phyloP scores from a whole-genome alignment of 2,888 invertebrate species.

The Hanleya hanleyi region DNA sequence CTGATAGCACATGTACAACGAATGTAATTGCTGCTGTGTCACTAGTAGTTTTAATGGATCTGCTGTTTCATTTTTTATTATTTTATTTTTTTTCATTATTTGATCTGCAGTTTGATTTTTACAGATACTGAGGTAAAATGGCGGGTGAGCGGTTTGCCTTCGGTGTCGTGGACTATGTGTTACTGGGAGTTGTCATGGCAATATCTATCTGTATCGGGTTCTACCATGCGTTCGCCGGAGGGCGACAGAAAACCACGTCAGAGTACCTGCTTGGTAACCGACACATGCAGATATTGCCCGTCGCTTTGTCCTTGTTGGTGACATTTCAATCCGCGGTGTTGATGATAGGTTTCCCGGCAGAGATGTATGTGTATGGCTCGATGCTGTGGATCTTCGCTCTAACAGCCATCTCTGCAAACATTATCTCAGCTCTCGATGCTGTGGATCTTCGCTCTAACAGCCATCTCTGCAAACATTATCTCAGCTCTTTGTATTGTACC shows the following conservation, averaged over 20 bases:
- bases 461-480: background rate
- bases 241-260: background rate
- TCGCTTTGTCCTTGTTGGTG: conserved; percentile 7
- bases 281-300: conserved; percentile 2
- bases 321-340: conserved; percentile 5
- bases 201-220: background rate
- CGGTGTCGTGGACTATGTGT: background rate
- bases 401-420: background rate
- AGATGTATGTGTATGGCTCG: conserved; percentile 5
- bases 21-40: too few species aligned
- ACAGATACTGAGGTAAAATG: too few species aligned
- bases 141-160: background rate
- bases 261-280: conserved; percentile 8
- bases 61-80: too few species aligned
- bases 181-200: background rate
- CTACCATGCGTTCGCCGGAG: conserved; percentile 2
- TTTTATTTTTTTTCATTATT: too few species aligned
- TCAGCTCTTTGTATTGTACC: background rate
- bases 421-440: background rate
- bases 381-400: background rate
- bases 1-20: too few species aligned
- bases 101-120: too few species aligned
- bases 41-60: too few species aligned
- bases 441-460: background rate
- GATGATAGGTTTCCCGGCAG: conserved; percentile 8